These are phyloP conservation scores for Anarsia innoxiella DNA, from an alignment of 2,888 invertebrate species.

Conservation along the genomic window DNA sequence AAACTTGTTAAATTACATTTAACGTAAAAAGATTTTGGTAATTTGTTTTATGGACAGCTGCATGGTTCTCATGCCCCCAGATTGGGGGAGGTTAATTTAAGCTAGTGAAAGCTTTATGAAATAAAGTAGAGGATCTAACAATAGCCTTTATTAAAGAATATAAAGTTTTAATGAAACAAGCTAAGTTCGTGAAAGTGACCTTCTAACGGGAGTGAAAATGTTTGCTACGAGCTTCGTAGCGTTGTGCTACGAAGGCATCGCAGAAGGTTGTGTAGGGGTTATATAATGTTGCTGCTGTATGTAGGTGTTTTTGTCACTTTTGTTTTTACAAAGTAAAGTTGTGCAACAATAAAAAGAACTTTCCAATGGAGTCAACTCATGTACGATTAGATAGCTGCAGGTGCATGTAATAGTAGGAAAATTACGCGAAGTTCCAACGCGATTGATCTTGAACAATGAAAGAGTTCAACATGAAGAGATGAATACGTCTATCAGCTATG, in stretches of 20 bases:
- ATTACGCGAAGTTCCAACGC: background rate
- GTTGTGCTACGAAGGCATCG: slow-evolving; percentile 20
- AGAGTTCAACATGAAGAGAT: slow-evolving; percentile 8
- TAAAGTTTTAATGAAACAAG: slow-evolving; percentile 38
- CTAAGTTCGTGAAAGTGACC: slow-evolving; percentile 39
- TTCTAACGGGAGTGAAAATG: slow-evolving; percentile 32
- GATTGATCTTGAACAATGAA: slow-evolving; percentile 10
- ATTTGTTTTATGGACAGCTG: no score
- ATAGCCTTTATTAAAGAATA: slow-evolving; percentile 45
- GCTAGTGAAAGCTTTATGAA: slow-evolving; percentile 47
- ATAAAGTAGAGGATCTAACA: slow-evolving; percentile 51
- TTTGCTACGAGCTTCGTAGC: slow-evolving; percentile 31
- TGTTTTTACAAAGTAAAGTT: no score
- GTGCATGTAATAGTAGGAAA: no score
- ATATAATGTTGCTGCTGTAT: no score
- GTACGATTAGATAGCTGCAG: no score
- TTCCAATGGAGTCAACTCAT: no score
- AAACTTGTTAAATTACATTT: no score
- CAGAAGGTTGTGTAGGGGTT: no score
- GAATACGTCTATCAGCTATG: slow-evolving; percentile 10
- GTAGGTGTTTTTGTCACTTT: no score
- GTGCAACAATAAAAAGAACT: no score
- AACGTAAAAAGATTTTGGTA: no score
- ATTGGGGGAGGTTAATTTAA: slow-evolving; percentile 23
- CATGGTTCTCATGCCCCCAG: slow-evolving; percentile 1